Evolutionary conservation across 2,888 invertebrate species (phyloP).

Genomic region (Drosophila austrosaltans): DNA sequence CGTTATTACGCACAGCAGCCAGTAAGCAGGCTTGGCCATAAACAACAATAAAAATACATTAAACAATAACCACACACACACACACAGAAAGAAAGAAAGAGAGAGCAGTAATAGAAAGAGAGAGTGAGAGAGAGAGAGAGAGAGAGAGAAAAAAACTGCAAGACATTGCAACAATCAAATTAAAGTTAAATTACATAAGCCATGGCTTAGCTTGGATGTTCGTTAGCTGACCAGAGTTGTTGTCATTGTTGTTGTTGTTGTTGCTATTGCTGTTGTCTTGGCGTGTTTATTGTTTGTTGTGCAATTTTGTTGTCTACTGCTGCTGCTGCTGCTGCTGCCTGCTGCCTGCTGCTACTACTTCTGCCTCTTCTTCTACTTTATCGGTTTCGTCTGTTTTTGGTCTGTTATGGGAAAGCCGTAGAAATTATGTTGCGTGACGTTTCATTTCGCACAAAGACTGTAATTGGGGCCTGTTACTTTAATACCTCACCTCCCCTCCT

Average conservation of each 20-base stretch:
- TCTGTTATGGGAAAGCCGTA: conserved; percentile 70
- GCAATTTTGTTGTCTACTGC: conserved; percentile 56
- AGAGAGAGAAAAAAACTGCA: conserved; percentile 64
- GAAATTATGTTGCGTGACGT: conserved; percentile 80
- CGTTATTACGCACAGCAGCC: conserved; percentile 36
- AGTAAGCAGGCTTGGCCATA: conserved; percentile 15
- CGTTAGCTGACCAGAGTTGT: conserved; percentile 26
- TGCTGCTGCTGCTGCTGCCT: not conserved
- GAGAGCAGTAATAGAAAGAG: not conserved
- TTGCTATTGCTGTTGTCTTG: conserved; percentile 36
- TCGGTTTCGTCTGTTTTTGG: conserved; percentile 31
- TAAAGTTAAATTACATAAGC: conserved; percentile 76
- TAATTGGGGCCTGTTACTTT: conserved; percentile 58
- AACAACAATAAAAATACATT: conserved; percentile 5
- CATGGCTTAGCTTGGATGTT: conserved; percentile 26
- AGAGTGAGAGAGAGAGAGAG: not conserved
- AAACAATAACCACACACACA: conserved; percentile 10
- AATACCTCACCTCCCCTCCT: not conserved
- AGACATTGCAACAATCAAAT: conserved; percentile 78
- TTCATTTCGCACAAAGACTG: conserved; percentile 78
- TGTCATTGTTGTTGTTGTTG: conserved; percentile 21
- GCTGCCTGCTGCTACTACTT: conserved; percentile 48
- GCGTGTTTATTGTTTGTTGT: conserved; percentile 71
- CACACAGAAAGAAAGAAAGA: not conserved
- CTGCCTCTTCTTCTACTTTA: conserved; percentile 45